phyloP scores from a whole-genome alignment of 2,888 invertebrate genomes.

The Sinopyrophorus schimmeli region DNA sequence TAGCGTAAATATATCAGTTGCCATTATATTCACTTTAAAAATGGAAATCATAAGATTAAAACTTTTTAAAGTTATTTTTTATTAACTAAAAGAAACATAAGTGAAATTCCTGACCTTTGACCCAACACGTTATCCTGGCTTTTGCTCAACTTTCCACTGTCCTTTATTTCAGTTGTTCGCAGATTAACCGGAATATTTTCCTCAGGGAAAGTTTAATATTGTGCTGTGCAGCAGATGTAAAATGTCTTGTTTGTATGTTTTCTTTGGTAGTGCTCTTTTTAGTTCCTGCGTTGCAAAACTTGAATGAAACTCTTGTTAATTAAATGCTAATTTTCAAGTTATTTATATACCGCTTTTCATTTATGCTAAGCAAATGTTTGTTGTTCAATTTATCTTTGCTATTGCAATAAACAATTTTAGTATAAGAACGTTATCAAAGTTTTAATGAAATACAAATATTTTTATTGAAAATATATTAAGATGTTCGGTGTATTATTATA shows the following conservation, averaged over 20 bases:
- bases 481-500: too few species aligned
- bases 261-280: conserved; percentile 8
- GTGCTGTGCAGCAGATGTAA: conserved; percentile 18
- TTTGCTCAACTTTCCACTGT: conserved; percentile 8
- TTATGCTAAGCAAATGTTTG: too few species aligned
- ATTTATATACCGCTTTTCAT: too few species aligned
- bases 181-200: conserved; percentile 23
- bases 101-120: conserved; percentile 12
- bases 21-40: too few species aligned
- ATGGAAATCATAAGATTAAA: conserved; percentile 11
- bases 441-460: too few species aligned
- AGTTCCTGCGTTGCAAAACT: conserved; percentile 8
- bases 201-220: conserved; percentile 18
- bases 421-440: too few species aligned
- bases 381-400: too few species aligned
- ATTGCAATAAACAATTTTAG: too few species aligned
- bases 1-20: too few species aligned
- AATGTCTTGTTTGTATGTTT: conserved; percentile 18
- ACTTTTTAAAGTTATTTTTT: conserved; percentile 5
- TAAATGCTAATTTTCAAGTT: conserved; percentile 7
- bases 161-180: conserved; percentile 20
- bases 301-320: conserved; percentile 12
- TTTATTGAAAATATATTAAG: too few species aligned
- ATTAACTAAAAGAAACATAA: conserved; percentile 15
- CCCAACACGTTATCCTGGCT: conserved; percentile 12